These are phyloP conservation scores for Girardinichthys multiradiatus DNA, from an alignment of 2,113 vertebrate genomes.

Conservation along the genomic window DNA sequence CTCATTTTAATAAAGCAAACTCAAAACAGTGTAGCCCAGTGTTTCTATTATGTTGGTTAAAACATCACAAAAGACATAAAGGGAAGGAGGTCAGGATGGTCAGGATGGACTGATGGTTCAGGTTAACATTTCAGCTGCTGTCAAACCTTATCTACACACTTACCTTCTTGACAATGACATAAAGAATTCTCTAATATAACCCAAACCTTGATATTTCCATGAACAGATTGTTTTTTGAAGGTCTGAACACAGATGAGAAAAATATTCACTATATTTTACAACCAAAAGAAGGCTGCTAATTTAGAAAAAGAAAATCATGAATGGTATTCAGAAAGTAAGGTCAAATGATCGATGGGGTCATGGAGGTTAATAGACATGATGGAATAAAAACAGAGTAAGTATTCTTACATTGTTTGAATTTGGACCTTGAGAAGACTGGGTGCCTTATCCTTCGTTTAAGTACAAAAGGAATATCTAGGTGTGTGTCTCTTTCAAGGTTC, in stretches of 20 bases:
- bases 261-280: not conserved
- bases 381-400: not conserved
- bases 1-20: not conserved
- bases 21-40: not conserved
- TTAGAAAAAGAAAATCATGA: not conserved
- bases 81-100: not conserved
- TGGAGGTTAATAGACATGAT: not conserved
- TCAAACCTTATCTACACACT: not conserved
- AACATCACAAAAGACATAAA: not conserved
- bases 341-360: not conserved
- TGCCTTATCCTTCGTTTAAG: not conserved
- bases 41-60: not conserved
- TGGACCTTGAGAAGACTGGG: constrained; percentile 13
- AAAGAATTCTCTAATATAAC: not conserved
- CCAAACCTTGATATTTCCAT: not conserved
- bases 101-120: not conserved
- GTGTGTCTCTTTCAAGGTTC: not conserved
- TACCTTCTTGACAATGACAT: not conserved
- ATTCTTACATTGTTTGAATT: constrained; percentile 4
- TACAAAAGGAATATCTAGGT: not conserved
- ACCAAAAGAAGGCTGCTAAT: not conserved
- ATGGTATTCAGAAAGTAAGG: not conserved
- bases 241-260: not conserved
- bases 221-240: not conserved
- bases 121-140: no score